Conservation (phyloP, 2,888 invertebrate species). For the Dusona sp. region DNA sequence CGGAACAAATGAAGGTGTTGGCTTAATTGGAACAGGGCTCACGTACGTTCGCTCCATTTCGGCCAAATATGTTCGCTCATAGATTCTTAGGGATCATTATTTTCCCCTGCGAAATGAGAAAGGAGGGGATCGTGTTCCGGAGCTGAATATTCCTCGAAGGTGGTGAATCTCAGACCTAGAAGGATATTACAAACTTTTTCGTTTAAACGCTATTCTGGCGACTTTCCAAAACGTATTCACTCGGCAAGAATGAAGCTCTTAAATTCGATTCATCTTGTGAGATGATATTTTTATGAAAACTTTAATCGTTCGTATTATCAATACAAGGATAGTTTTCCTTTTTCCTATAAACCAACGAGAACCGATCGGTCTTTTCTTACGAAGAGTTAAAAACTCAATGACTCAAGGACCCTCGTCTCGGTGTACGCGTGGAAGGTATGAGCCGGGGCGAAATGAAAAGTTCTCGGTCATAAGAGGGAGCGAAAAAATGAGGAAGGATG, state of each 20-base stretch:
- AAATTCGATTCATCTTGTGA: neutral
- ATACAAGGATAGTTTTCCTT: neutral
- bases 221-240: neutral
- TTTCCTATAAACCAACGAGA: neutral
- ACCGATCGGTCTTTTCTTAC: neutral
- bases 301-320: neutral
- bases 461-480: conserved; percentile 1
- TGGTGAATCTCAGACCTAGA: neutral
- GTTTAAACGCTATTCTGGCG: neutral
- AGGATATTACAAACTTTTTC: neutral
- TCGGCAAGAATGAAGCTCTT: neutral
- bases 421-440: neutral
- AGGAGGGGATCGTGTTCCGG: neutral
- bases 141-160: neutral
- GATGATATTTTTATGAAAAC: neutral
- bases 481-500: neutral
- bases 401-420: conserved; percentile 9
- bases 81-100: neutral
- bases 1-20: neutral
- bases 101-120: neutral
- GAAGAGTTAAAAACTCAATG: neutral
- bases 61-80: neutral
- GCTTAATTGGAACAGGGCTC: neutral
- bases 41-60: neutral
- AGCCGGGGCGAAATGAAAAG: conserved; percentile 9